A percentile compares a stretch with the other conserved stretches of the same genome.
phyloP scores from a whole-genome alignment of 2,888 invertebrate species.

The Pycnomerus fuliginosus region DNA sequence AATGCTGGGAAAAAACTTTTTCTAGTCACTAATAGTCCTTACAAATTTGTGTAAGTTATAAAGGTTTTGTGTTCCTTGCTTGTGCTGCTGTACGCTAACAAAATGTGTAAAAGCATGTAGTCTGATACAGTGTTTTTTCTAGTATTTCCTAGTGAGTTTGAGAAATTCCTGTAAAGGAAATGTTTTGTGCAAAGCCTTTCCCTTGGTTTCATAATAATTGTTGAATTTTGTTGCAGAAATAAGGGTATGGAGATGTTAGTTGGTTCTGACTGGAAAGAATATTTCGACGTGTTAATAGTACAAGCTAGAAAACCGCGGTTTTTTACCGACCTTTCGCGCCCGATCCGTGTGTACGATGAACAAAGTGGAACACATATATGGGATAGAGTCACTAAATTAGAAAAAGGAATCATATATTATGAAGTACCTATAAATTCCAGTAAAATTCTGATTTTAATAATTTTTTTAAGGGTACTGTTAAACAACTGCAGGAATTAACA shows the following conservation, averaged over 20 bases:
- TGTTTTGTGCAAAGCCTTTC: no score
- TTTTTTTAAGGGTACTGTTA: slow-evolving; percentile 79
- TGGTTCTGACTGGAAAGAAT: slow-evolving; percentile 84
- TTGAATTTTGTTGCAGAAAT: slow-evolving; percentile 65
- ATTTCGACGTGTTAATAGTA: slow-evolving; percentile 92
- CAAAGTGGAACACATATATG: slow-evolving; percentile 80
- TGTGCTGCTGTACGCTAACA: slow-evolving; percentile 7
- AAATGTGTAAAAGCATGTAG: no score
- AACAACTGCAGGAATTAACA: slow-evolving; percentile 86
- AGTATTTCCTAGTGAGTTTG: no score
- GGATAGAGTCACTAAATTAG: slow-evolving; percentile 84
- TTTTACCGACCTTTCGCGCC: slow-evolving; percentile 89
- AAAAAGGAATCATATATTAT: slow-evolving; percentile 88
- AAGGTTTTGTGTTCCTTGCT: slow-evolving; percentile 17
- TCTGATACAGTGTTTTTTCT: no score
- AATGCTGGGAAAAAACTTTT: slow-evolving; percentile 83
- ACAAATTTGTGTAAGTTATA: slow-evolving; percentile 68
- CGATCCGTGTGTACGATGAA: slow-evolving; percentile 85
- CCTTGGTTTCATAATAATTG: no score
- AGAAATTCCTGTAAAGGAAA: no score
- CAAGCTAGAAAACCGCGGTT: slow-evolving; percentile 95
- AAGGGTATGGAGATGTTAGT: slow-evolving; percentile 89
- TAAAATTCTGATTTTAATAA: slow-evolving; percentile 1
- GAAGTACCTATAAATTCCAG: slow-evolving; percentile 60
- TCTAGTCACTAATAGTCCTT: slow-evolving; percentile 95